phyloP scores from a whole-genome alignment of 2,888 invertebrate genomes.

The Axea sp. region DNA sequence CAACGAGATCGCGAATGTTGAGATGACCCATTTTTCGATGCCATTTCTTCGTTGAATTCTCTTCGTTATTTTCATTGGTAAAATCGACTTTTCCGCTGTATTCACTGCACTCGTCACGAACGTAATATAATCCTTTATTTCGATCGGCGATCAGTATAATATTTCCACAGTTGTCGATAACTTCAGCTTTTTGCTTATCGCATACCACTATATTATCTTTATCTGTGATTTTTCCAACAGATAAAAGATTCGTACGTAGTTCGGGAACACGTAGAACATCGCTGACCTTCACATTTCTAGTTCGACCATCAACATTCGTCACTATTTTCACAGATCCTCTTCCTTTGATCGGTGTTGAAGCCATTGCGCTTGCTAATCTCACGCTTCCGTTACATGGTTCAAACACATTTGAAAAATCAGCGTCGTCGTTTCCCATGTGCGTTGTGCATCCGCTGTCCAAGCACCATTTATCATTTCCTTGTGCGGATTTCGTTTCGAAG shows the following conservation, averaged over 20 bases:
- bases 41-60: no score
- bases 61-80: no score
- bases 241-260: conserved; percentile 10
- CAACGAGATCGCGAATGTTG: no score
- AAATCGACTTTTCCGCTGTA: no score
- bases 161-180: not conserved
- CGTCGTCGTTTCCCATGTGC: conserved; percentile 41
- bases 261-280: conserved; percentile 5
- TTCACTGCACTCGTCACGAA: no score
- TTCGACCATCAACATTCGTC: not conserved
- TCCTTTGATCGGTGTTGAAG: not conserved
- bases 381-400: no score
- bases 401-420: conserved; percentile 2
- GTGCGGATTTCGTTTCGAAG: no score
- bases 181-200: conserved; percentile 1
- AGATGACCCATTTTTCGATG: no score
- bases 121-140: conserved; percentile 11
- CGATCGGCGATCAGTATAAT: not conserved
- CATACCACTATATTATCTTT: conserved; percentile 7
- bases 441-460: conserved; percentile 51
- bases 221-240: conserved; percentile 18
- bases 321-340: not conserved
- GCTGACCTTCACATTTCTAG: not conserved
- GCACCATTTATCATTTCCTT: no score
- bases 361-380: not conserved